Base-by-base conservation (phyloP, 2,113 vertebrate genomes). In the Campylomormyrus numenius region DNA sequence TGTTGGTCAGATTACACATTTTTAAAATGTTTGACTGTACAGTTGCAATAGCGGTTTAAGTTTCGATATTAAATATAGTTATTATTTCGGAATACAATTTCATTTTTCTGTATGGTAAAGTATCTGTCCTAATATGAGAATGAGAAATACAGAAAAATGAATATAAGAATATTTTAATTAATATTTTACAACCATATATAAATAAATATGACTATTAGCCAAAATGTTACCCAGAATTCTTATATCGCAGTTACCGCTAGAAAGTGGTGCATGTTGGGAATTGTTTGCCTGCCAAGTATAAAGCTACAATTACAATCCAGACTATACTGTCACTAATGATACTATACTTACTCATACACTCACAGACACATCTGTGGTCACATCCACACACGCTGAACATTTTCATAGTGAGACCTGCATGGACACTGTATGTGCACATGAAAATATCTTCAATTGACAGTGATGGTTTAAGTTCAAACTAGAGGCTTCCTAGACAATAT, bases 181-280 rank as follows among this genome's bases (percentile, higher is more conserved):
- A 86, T 50, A 86, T 50, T 86, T 86, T 27, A 49, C 45, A 27
- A 85, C 45, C 39, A 4, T 24, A 42, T 48, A 85, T n/a, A 27
- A 31, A 15, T 87, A 87, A 35, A 87, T 87, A 56, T 48, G 45
- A 56, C 17, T 15, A 35, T 56, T 19, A 56, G 80, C 66, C 62
- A 90, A 92, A 91, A n/a, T 4, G 83, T 95, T 94, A 92, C 95
- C 95, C 94, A 96, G 95, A 95, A 96, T 95, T 95, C 94, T 95
- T 96, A 92, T 94, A 94, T 89, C 94, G 93, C 94, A 91, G 94
- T 94, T 95, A 49, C 56, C 27, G 94, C 94, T 92, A 93, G 92
- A 94, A 91, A 95, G 93, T 95, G 92, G 93, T 95, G 95, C 95
- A 96, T 96, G 95, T 93, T 90, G 94, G 92, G 94, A 93, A 95